These are phyloP conservation scores for Holothuria scabra DNA, from an alignment of 53 echinoderm and acorn worm species.

Conservation along the genomic window DNA sequence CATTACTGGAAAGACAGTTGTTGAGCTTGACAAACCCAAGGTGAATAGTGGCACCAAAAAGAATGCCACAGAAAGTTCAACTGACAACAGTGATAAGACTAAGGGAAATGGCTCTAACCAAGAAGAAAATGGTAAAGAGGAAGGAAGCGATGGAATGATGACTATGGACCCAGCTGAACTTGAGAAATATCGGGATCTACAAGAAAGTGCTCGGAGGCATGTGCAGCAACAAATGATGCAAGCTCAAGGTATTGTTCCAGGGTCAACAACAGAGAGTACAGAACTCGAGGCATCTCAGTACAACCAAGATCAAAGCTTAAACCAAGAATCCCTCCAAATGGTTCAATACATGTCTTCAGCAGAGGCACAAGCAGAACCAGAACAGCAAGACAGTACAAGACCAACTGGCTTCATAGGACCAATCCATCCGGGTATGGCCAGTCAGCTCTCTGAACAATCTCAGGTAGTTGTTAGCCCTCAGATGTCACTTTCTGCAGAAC, in stretches of 20 bases:
- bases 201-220: slow-evolving; percentile 93
- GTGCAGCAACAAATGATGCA: slow-evolving; percentile 96
- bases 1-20: slow-evolving; percentile 68
- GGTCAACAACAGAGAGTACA: slow-evolving; percentile 1
- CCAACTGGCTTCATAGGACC: slow-evolving; percentile 70
- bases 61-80: not conserved
- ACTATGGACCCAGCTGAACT: slow-evolving; percentile 95
- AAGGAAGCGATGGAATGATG: slow-evolving; percentile 51
- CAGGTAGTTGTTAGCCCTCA: slow-evolving; percentile 31
- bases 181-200: slow-evolving; percentile 92
- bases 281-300: slow-evolving; percentile 17
- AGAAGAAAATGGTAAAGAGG: not conserved
- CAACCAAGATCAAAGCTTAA: slow-evolving; percentile 25
- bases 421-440: slow-evolving; percentile 61
- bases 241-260: slow-evolving; percentile 73
- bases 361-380: slow-evolving; percentile 4
- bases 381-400: slow-evolving; percentile 27
- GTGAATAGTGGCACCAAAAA: slow-evolving; percentile 10
- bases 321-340: slow-evolving; percentile 30
- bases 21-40: slow-evolving; percentile 51
- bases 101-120: not conserved
- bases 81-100: not conserved
- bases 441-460: slow-evolving; percentile 42
- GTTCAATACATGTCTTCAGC: slow-evolving; percentile 33
- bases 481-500: slow-evolving; percentile 26